phyloP scores from a whole-genome alignment of 2,797 vertebrate species.

The Cyclopterus lumpus region DNA sequence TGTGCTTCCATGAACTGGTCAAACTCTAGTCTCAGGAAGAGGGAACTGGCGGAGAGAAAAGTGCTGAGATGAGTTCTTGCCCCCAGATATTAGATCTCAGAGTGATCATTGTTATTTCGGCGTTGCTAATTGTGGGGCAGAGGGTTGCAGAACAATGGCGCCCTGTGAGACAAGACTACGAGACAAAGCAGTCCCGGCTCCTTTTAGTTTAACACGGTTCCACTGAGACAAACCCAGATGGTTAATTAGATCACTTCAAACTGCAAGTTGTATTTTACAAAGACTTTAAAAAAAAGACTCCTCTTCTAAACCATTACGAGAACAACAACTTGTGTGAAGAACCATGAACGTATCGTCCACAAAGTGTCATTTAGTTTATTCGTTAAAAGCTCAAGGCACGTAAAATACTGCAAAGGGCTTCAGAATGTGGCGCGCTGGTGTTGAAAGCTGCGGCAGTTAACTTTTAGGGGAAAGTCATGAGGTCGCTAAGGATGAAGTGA shows the following conservation, averaged over 20 bases:
- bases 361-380: slow-evolving; percentile 44
- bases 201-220: slow-evolving; percentile 50
- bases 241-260: slow-evolving; percentile 55
- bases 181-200: slow-evolving; percentile 53
- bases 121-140: slow-evolving; percentile 57
- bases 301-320: neutral
- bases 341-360: neutral
- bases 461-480: slow-evolving; percentile 18
- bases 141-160: slow-evolving; percentile 54
- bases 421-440: slow-evolving; percentile 65
- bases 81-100: slow-evolving; percentile 51
- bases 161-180: slow-evolving; percentile 33
- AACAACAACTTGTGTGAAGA: neutral
- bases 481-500: slow-evolving; percentile 23
- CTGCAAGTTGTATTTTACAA: slow-evolving; percentile 35
- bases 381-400: slow-evolving; percentile 48
- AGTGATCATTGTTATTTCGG: slow-evolving; percentile 64
- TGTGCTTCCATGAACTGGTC: slow-evolving; percentile 13
- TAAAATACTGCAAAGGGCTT: slow-evolving; percentile 63
- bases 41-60: slow-evolving; percentile 29
- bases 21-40: slow-evolving; percentile 26
- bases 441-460: neutral
- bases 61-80: slow-evolving; percentile 40
- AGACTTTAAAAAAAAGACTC: slow-evolving; percentile 31
- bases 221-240: slow-evolving; percentile 55